Conservation (phyloP, 2,797 vertebrate species). For the Lateolabrax maculatus region DNA sequence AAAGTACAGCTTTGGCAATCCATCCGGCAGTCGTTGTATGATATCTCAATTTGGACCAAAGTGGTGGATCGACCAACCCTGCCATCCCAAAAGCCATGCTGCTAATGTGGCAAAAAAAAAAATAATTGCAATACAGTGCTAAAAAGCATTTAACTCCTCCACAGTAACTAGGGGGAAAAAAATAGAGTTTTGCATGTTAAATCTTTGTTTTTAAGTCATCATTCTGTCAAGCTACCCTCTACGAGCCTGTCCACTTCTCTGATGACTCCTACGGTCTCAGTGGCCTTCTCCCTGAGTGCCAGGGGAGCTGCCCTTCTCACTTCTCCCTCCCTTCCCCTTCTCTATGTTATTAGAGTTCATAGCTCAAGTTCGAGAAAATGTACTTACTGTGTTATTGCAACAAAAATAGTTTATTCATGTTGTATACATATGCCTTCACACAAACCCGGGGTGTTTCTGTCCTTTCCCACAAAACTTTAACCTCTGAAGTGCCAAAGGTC, state of each 20-base stretch:
- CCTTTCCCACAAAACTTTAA: slow-evolving; percentile 80
- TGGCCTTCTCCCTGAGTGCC: slow-evolving; percentile 11
- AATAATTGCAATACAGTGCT: background rate
- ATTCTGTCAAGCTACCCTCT: background rate
- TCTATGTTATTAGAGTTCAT: slow-evolving; percentile 29
- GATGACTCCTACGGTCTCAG: slow-evolving; percentile 17
- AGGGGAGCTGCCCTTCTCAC: slow-evolving; percentile 36
- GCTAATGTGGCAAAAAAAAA: background rate
- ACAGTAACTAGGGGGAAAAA: too few relatives aligned
- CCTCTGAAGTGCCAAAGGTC: slow-evolving; percentile 70
- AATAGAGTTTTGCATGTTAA: background rate
- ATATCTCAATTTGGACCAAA: background rate
- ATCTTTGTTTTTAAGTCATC: background rate
- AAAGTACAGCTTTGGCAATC: background rate
- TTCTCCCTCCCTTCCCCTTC: slow-evolving; percentile 14
- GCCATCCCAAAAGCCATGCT: background rate
- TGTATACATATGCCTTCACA: slow-evolving; percentile 64
- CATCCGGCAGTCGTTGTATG: background rate
- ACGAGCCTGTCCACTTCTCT: slow-evolving; percentile 11
- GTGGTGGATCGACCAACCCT: background rate
- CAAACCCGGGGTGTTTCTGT: slow-evolving; percentile 57
- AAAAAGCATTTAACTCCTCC: background rate
- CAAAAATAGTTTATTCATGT: slow-evolving; percentile 67
- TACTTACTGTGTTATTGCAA: slow-evolving; percentile 70
- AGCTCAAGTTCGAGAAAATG: slow-evolving; percentile 34